A percentile compares a stretch with the other conserved stretches of the same genome.
Conservation (phyloP, 2,888 invertebrate genomes). For the Ochlodes sylvanus region DNA sequence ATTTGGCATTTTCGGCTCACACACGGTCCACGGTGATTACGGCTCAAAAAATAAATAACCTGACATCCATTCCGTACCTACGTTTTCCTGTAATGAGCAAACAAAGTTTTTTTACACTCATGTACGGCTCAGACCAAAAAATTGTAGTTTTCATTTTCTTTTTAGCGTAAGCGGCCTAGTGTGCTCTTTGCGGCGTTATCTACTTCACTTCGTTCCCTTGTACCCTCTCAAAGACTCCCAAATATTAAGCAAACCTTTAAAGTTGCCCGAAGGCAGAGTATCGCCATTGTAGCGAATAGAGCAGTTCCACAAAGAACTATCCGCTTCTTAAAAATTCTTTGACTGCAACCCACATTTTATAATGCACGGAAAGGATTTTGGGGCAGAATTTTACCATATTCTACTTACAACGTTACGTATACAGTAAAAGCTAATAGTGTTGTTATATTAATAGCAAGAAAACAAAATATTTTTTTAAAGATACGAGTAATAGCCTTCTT, state of each 20-base stretch:
- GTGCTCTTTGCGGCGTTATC: conserved; percentile 35
- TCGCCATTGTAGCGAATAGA: conserved; percentile 22
- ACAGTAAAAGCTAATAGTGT: no score
- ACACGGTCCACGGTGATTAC: conserved; percentile 45
- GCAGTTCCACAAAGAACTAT: conserved; percentile 33
- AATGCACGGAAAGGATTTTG: neutral
- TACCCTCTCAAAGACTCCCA: conserved; percentile 36
- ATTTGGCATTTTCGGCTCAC: conserved; percentile 3
- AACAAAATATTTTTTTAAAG: no score
- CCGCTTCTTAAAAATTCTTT: conserved; percentile 21
- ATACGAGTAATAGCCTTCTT: no score
- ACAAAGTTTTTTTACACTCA: conserved; percentile 31
- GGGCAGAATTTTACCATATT: no score
- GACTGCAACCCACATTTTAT: conserved; percentile 4
- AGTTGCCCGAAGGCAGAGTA: conserved; percentile 29
- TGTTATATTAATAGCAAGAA: no score
- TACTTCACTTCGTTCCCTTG: conserved; percentile 34
- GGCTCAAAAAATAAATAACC: conserved; percentile 77
- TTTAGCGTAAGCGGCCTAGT: conserved; percentile 28
- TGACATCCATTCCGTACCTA: conserved; percentile 23
- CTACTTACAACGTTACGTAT: no score
- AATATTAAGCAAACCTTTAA: conserved; percentile 36
- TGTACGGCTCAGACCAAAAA: conserved; percentile 30
- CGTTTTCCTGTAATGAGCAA: conserved; percentile 33
- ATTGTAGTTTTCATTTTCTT: conserved; percentile 35